These are phyloP conservation scores for Ephestia elutella DNA, from an alignment of 1,140 invertebrate species.

Conservation along the genomic window DNA sequence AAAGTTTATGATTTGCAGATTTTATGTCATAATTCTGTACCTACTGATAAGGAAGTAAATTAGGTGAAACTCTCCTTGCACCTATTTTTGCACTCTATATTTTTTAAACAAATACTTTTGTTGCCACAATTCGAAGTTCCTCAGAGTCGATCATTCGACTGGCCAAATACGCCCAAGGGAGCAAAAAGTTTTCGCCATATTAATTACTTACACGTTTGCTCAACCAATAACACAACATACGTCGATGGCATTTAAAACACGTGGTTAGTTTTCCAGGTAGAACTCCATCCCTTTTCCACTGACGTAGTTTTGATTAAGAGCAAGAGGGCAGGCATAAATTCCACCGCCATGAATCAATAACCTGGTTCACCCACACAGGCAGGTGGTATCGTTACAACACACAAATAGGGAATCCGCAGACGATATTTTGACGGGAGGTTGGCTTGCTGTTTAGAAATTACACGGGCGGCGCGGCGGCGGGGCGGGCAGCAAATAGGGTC, in stretches of 20 bases:
- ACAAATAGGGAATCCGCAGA: slow-evolving; percentile 47
- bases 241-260: slow-evolving; percentile 34
- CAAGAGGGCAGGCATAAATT: slow-evolving; percentile 64
- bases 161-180: neutral
- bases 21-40: too few relatives aligned
- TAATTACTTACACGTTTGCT: slow-evolving; percentile 26
- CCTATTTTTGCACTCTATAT: too few relatives aligned
- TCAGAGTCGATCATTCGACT: neutral
- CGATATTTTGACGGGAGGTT: slow-evolving; percentile 67
- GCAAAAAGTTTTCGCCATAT: slow-evolving; percentile 3
- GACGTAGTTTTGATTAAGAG: slow-evolving; percentile 58
- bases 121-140: neutral
- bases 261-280: slow-evolving; percentile 44
- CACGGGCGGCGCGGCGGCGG: slow-evolving; percentile 17
- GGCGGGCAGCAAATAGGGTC: slow-evolving; percentile 10
- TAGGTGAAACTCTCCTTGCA: too few relatives aligned
- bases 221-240: slow-evolving; percentile 30
- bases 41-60: too few relatives aligned
- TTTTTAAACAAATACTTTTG: too few relatives aligned
- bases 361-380: slow-evolving; percentile 57
- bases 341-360: slow-evolving; percentile 68
- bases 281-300: slow-evolving; percentile 46
- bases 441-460: slow-evolving; percentile 54
- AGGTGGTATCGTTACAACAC: slow-evolving; percentile 49
- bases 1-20: too few relatives aligned